Base-by-base conservation (phyloP, 2,888 invertebrate species). In the Tiliacea aurago region DNA sequence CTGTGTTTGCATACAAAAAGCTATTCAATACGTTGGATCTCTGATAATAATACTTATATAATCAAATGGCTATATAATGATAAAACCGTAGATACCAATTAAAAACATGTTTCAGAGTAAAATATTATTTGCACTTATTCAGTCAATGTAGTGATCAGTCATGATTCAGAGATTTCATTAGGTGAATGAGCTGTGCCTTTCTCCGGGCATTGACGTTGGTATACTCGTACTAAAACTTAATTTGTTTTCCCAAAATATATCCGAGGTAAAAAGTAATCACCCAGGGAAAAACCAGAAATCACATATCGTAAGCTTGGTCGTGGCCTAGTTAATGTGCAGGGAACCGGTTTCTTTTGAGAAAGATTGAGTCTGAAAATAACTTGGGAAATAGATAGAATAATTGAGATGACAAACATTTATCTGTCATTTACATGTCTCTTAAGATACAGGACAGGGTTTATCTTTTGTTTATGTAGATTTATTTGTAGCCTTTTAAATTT, bases 281-380 rank as follows among this genome's bases (percentile, higher is more conserved):
- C 9, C 33, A 15, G 45, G 80, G 83, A 56, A 80, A 82, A 80
- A 80, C 80, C 80, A 64, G 67, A 83, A 78, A 78, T 67, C 43
- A 23, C 5, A 66, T 37, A 43, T 66, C 61, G 56, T 70, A 37
- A 82, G 49, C 51, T 11, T 56, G 45, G 10, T 65, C 15, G 33
- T 70, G 71, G 53, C 64, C 72, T 78, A 83, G 79, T 79, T 80
- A 23, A 72, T 37, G 53, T 59, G 55, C 53, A 23, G 43, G 37
- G 5, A 41, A 71, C 78, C 49, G 61, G 83, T 78, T 77, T n/a
- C 5, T 56, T 79, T 45, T 37, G 20, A 43, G 13, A 33, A 49
- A 61, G 7, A 70, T 53, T 23, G 47, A 73, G 45, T 43, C 45
- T 68, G 33, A 76, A 66, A 76, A 76, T 62, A 67, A 66, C 33